Evolutionary conservation across 2,888 invertebrate genomes (phyloP).

Genomic region (Biston betularia): DNA sequence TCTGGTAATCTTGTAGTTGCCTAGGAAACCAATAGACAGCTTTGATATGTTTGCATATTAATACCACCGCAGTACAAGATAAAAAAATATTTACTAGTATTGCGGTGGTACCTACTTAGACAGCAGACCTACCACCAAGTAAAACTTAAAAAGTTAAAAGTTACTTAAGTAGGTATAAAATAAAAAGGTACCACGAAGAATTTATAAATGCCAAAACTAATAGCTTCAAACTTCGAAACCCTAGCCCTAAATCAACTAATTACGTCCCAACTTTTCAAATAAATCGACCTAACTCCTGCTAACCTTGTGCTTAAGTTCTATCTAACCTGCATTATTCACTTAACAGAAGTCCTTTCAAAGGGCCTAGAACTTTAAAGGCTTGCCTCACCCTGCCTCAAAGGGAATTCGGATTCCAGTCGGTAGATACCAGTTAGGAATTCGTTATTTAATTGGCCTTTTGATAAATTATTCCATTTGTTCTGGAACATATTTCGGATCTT

Average conservation of each 20-base stretch:
- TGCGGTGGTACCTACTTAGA: no score
- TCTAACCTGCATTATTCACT: constrained; percentile 38
- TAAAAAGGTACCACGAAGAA: background rate
- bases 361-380: constrained; percentile 31
- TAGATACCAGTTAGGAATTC: constrained; percentile 28
- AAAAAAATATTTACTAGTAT: no score
- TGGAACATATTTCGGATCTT: constrained; percentile 19
- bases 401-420: constrained; percentile 35
- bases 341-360: constrained; percentile 35
- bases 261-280: constrained; percentile 18
- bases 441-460: constrained; percentile 35
- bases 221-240: constrained; percentile 13
- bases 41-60: no score
- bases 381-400: constrained; percentile 31
- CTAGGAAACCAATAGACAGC: no score
- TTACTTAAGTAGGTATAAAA: no score
- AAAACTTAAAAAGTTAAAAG: no score
- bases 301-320: constrained; percentile 17
- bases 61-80: no score
- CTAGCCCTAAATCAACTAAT: constrained; percentile 18
- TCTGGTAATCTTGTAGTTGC: no score
- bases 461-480: constrained; percentile 32
- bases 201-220: background rate
- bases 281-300: constrained; percentile 21
- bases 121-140: no score